Conservation (phyloP, 2,888 invertebrate species). For the Boloria euphrosyne region DNA sequence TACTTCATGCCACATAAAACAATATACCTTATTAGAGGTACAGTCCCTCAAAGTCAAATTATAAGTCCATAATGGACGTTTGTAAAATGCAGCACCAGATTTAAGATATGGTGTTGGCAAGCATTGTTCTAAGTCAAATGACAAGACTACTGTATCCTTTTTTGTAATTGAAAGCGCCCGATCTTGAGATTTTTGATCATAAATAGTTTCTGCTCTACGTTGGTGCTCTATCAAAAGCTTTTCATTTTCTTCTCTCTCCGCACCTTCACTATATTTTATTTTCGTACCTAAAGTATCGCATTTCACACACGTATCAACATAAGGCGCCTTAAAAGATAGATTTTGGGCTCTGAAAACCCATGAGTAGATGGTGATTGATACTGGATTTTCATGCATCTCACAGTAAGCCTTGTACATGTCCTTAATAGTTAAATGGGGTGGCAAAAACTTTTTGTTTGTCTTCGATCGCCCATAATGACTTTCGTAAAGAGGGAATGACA, state of each 20-base stretch:
- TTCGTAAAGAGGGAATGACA: not conserved
- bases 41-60: conserved; percentile 9
- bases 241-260: not conserved
- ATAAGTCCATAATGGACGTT: conserved; percentile 16
- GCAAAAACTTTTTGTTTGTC: not conserved
- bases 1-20: conserved; percentile 42
- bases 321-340: conserved; percentile 11
- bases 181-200: not conserved
- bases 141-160: conserved; percentile 4
- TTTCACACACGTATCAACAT: conserved; percentile 5
- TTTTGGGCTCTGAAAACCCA: conserved; percentile 2
- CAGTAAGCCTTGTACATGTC: not conserved
- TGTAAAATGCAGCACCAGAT: conserved; percentile 9
- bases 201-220: conserved; percentile 4
- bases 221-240: conserved; percentile 4
- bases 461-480: not conserved
- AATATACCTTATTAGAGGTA: conserved; percentile 9
- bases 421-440: not conserved
- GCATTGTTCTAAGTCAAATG: conserved; percentile 15
- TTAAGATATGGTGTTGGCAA: conserved; percentile 14
- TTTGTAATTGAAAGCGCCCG: conserved; percentile 1
- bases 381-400: not conserved
- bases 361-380: not conserved
- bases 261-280: conserved; percentile 10
- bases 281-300: conserved; percentile 7